A percentile compares a stretch with the other conserved stretches of the same genome.
Conservation (phyloP, 2,888 invertebrate genomes). For the Drosophila acutilabella region DNA sequence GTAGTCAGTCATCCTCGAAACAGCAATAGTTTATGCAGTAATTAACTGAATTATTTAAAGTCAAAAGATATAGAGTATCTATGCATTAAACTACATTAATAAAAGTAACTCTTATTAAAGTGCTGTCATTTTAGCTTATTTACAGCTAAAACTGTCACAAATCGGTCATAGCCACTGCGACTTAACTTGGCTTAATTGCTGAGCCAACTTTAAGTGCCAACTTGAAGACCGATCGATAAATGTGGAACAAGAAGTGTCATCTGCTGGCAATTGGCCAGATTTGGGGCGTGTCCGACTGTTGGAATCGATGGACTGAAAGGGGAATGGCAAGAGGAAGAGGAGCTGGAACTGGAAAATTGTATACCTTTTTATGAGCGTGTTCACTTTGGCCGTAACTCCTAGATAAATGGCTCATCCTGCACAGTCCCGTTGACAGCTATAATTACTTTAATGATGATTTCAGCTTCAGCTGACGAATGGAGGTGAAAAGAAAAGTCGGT, state of each 20-base stretch:
- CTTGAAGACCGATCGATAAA: too few relatives aligned
- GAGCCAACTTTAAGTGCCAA: too few relatives aligned
- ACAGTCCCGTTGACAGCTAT: constrained; percentile 60
- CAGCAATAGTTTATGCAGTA: too few relatives aligned
- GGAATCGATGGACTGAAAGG: background rate
- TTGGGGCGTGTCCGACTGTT: background rate
- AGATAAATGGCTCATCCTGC: constrained; percentile 40
- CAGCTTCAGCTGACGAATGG: constrained; percentile 39
- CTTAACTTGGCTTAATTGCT: too few relatives aligned
- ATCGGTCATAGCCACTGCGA: too few relatives aligned
- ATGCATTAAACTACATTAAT: too few relatives aligned
- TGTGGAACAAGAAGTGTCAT: background rate
- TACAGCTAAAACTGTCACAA: too few relatives aligned
- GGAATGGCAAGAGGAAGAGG: background rate
- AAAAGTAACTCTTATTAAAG: too few relatives aligned
- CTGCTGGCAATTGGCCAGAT: constrained; percentile 25
- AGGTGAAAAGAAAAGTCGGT: constrained; percentile 7
- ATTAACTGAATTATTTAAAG: too few relatives aligned
- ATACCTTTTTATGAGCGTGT: constrained; percentile 43
- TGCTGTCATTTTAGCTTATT: too few relatives aligned
- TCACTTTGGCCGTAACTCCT: constrained; percentile 1
- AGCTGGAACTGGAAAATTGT: constrained; percentile 8
- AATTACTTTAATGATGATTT: constrained; percentile 75
- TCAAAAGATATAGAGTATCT: too few relatives aligned
- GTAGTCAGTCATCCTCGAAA: too few relatives aligned